Evolutionary conservation across 2,113 vertebrate genomes (phyloP).

Genomic region (Conger conger): DNA sequence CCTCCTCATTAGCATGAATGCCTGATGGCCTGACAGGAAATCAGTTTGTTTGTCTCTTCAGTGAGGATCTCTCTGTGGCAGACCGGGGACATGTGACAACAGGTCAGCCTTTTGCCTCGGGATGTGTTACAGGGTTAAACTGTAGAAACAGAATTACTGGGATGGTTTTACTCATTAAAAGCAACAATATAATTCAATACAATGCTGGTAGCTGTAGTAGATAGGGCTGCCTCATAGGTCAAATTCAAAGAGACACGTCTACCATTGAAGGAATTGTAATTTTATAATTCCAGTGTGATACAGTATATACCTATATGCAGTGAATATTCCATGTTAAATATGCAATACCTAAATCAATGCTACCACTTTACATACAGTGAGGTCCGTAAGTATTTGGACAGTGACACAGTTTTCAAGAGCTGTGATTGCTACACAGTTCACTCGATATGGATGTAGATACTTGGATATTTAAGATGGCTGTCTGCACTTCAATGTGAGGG

Average conservation of each 20-base stretch:
- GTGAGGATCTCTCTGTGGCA: conserved; percentile 79
- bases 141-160: not conserved
- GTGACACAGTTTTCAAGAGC: no score
- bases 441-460: no score
- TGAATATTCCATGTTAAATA: no score
- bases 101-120: conserved; percentile 69
- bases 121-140: not conserved
- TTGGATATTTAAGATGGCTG: no score
- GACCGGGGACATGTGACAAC: conserved; percentile 79
- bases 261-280: not conserved
- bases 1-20: conserved; percentile 81
- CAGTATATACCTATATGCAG: not conserved
- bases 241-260: not conserved
- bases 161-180: not conserved
- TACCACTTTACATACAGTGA: no score
- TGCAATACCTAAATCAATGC: conserved; percentile 3
- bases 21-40: conserved; percentile 85
- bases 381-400: no score
- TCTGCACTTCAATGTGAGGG: no score
- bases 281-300: not conserved
- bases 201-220: not conserved
- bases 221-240: not conserved
- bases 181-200: not conserved
- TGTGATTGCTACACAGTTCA: no score
- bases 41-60: conserved; percentile 85